Evolutionary conservation across 1,140 invertebrate species (phyloP).

Genomic region (Lucilia cuprina): DNA sequence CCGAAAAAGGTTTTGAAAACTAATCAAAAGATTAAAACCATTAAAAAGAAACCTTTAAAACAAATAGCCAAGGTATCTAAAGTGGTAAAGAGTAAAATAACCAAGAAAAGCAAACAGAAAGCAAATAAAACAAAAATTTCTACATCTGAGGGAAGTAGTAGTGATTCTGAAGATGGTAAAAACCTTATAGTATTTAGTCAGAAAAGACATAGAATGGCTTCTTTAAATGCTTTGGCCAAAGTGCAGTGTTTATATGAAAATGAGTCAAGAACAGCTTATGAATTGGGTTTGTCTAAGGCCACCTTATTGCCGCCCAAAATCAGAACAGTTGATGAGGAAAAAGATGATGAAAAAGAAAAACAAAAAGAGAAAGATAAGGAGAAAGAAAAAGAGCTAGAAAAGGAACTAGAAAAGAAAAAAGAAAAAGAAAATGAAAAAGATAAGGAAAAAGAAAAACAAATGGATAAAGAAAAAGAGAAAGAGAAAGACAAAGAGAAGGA

Average conservation of each 20-base stretch:
- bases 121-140: background rate
- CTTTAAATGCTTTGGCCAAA: constrained; percentile 88
- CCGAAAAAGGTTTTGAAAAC: background rate
- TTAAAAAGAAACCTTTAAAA: background rate
- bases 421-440: constrained; percentile 37
- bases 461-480: constrained; percentile 35
- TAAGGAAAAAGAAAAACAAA: constrained; percentile 14
- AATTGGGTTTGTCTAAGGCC: constrained; percentile 64
- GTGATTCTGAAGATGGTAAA: constrained; percentile 56
- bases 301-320: constrained; percentile 56
- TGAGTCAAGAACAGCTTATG: constrained; percentile 76
- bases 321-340: constrained; percentile 53
- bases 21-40: background rate
- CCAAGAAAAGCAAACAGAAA: constrained; percentile 19
- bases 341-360: constrained; percentile 44
- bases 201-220: constrained; percentile 84
- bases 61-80: constrained; percentile 4
- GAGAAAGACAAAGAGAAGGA: constrained; percentile 36
- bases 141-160: constrained; percentile 41
- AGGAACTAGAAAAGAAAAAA: constrained; percentile 37
- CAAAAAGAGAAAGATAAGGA: constrained; percentile 39
- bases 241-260: constrained; percentile 91
- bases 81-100: constrained; percentile 4
- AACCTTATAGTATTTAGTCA: constrained; percentile 66
- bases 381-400: constrained; percentile 46